Evolutionary conservation across 2,113 vertebrate species (phyloP).

Genomic region (Notarius lentiginosus): DNA sequence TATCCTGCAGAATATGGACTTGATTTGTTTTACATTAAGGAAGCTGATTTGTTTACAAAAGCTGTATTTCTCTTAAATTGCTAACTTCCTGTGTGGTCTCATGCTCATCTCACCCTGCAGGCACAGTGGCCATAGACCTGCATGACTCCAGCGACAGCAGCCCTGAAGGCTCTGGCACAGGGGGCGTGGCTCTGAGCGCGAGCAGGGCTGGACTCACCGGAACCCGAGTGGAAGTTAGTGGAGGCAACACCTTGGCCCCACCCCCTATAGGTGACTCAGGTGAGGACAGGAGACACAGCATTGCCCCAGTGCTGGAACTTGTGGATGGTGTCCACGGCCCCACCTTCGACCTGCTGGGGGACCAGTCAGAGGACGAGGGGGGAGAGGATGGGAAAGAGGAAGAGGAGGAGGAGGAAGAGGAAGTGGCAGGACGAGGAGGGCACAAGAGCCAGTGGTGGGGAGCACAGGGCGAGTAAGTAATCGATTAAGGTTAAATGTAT

Average conservation of each 20-base stretch:
- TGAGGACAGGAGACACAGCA: slow-evolving; percentile 75
- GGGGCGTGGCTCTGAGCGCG: slow-evolving; percentile 17
- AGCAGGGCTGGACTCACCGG: slow-evolving; percentile 60
- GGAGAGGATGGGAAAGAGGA: slow-evolving; percentile 76
- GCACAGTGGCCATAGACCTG: slow-evolving; percentile 79
- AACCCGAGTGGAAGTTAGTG: slow-evolving; percentile 64
- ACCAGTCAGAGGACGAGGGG: slow-evolving; percentile 79
- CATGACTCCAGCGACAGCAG: slow-evolving; percentile 77
- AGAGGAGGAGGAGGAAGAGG: slow-evolving; percentile 52
- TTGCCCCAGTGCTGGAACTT: slow-evolving; percentile 79
- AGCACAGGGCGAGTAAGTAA: slow-evolving; percentile 71
- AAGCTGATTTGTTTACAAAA: background rate
- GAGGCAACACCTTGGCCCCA: slow-evolving; percentile 71
- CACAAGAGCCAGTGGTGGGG: slow-evolving; percentile 73
- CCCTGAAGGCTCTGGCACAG: slow-evolving; percentile 66
- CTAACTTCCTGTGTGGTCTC: background rate
- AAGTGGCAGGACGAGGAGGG: slow-evolving; percentile 51
- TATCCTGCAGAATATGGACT: background rate
- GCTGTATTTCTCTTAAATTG: background rate
- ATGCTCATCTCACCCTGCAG: slow-evolving; percentile 52
- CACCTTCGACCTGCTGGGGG: slow-evolving; percentile 78
- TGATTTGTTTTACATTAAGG: background rate
- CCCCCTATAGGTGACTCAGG: slow-evolving; percentile 63
- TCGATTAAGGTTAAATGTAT: background rate
- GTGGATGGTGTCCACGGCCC: slow-evolving; percentile 72